Evolutionary conservation across 2,888 invertebrate genomes (phyloP).

Genomic region (Latrodectus hesperus): DNA sequence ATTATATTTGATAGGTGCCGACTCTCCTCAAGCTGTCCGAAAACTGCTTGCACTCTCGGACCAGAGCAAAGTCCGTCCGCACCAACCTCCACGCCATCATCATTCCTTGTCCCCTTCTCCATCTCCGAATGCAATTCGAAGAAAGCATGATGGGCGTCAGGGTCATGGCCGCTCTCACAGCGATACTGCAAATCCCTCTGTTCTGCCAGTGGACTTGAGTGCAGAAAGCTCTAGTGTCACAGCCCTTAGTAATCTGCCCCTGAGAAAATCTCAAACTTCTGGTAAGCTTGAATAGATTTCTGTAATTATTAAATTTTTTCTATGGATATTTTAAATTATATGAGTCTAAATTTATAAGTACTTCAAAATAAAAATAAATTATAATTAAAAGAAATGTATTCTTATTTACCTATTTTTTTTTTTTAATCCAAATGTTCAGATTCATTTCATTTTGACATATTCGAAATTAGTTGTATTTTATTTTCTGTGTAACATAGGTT

Average conservation of each 20-base stretch:
- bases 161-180: slow-evolving; percentile 91
- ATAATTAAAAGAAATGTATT: no score
- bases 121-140: slow-evolving; percentile 72
- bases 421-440: no score
- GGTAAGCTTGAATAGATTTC: slow-evolving; percentile 71
- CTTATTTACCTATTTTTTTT: no score
- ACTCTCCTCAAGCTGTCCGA: slow-evolving; percentile 96
- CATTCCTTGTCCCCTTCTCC: slow-evolving; percentile 76
- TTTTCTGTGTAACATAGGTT: slow-evolving; percentile 78
- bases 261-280: slow-evolving; percentile 83
- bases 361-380: no score
- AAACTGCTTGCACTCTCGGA: slow-evolving; percentile 90
- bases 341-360: no score
- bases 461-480: no score
- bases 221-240: slow-evolving; percentile 97
- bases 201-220: slow-evolving; percentile 88
- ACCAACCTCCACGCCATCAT: slow-evolving; percentile 83
- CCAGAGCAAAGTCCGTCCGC: slow-evolving; percentile 84
- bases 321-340: no score
- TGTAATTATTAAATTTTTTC: not conserved
- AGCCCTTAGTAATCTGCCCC: slow-evolving; percentile 90
- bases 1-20: slow-evolving; percentile 80
- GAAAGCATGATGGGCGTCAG: slow-evolving; percentile 74
- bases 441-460: no score
- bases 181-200: slow-evolving; percentile 83